Conservation (phyloP, 2,113 vertebrate genomes). For the Eidolon helvum region DNA sequence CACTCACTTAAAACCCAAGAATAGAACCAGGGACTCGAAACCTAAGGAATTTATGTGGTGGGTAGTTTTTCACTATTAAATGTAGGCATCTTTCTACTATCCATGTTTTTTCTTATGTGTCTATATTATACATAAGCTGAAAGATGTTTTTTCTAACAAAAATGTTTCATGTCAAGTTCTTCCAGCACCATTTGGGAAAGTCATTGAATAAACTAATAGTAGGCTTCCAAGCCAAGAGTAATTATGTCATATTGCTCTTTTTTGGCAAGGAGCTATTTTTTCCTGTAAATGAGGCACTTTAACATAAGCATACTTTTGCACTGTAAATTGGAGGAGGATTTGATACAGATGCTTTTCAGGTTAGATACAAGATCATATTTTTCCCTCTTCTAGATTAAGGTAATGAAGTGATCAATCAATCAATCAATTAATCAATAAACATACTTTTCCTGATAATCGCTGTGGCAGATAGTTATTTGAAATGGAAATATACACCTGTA, state of each 20-base stretch:
- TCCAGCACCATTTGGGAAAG: background rate
- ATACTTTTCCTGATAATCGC: constrained; percentile 16
- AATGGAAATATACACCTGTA: background rate
- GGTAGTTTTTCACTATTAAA: constrained; percentile 33
- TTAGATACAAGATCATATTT: constrained; percentile 48
- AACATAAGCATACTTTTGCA: constrained; percentile 40
- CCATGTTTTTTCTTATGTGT: constrained; percentile 25
- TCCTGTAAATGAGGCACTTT: constrained; percentile 23
- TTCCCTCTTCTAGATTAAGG: constrained; percentile 27
- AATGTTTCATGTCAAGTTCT: constrained; percentile 7
- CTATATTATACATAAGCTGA: background rate
- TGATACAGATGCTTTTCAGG: constrained; percentile 51
- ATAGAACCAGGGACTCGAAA: background rate
- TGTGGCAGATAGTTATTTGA: background rate
- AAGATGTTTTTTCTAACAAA: constrained; percentile 39
- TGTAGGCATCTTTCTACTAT: background rate
- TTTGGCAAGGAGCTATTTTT: constrained; percentile 55
- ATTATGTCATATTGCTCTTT: constrained; percentile 47
- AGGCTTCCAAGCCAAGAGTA: constrained; percentile 33
- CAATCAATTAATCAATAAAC: constrained; percentile 41
- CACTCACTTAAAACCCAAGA: background rate
- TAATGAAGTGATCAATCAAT: constrained; percentile 50
- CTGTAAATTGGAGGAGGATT: constrained; percentile 29
- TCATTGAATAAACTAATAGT: constrained; percentile 45
- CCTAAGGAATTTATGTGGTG: background rate